A percentile compares a stretch with the other conserved stretches of the same genome.
These are phyloP conservation scores for Pachliopta kotzebuea DNA, from an alignment of 2,888 invertebrate species.

Conservation along the genomic window DNA sequence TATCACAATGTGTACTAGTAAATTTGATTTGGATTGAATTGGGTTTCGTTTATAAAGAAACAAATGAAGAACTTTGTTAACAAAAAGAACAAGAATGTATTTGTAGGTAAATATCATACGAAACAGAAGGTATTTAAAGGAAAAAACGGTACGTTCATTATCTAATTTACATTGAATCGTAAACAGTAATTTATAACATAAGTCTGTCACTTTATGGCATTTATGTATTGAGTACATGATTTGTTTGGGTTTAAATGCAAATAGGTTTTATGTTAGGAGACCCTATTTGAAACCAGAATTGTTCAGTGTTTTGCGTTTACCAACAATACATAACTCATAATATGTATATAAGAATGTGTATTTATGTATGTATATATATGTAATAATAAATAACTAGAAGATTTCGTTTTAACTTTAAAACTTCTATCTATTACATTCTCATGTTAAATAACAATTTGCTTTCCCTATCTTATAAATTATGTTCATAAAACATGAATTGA, in stretches of 20 bases:
- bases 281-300: too few species aligned
- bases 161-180: slow-evolving; percentile 4
- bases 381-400: too few species aligned
- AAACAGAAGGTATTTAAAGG: background rate
- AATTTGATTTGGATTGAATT: background rate
- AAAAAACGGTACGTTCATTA: background rate
- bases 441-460: background rate
- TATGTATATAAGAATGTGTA: too few species aligned
- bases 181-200: background rate
- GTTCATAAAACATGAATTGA: background rate
- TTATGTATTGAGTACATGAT: background rate
- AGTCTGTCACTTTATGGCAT: background rate
- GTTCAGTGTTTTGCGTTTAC: too few species aligned
- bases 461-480: background rate
- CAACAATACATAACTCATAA: too few species aligned
- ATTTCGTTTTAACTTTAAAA: too few species aligned
- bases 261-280: too few species aligned
- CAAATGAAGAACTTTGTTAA: background rate
- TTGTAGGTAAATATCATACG: background rate
- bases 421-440: too few species aligned
- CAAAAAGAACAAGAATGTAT: background rate
- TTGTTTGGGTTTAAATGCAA: too few species aligned
- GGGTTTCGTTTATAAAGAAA: background rate
- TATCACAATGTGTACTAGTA: background rate
- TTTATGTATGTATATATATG: too few species aligned